A percentile compares a stretch with the other conserved stretches of the same genome.
Evolutionary conservation across 2,797 vertebrate species (phyloP).

Genomic region (Poecilia picta): DNA sequence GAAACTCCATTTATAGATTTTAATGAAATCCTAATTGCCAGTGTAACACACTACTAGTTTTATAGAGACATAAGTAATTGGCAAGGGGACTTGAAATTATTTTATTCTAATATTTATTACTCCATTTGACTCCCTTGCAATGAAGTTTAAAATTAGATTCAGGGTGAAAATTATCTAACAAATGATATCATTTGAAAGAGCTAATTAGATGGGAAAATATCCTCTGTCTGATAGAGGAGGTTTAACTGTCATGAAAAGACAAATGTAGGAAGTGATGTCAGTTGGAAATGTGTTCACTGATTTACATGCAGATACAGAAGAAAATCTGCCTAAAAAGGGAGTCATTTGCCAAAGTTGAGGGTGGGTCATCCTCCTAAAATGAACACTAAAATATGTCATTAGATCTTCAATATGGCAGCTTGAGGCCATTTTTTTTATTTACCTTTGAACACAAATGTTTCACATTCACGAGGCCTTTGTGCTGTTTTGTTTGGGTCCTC

Average conservation of each 20-base stretch:
- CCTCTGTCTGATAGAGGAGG: constrained; percentile 59
- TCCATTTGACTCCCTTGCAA: constrained; percentile 76
- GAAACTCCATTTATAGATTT: constrained; percentile 85
- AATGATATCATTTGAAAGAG: constrained; percentile 74
- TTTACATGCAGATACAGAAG: not conserved
- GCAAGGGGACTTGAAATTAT: constrained; percentile 80
- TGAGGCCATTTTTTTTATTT: not conserved
- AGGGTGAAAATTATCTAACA: constrained; percentile 75
- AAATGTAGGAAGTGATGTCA: constrained; percentile 8
- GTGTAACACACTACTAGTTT: constrained; percentile 79
- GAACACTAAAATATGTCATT: not conserved
- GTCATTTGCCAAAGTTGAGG: not conserved
- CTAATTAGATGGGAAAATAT: constrained; percentile 77
- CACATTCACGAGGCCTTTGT: not conserved
- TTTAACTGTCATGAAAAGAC: constrained; percentile 43
- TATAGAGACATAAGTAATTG: constrained; percentile 80
- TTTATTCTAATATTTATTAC: constrained; percentile 84
- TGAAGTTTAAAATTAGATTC: constrained; percentile 84
- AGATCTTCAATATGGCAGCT: not conserved
- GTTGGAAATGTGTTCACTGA: constrained; percentile 5
- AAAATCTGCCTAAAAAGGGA: not conserved
- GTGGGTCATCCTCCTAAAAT: not conserved
- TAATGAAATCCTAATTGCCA: constrained; percentile 84
- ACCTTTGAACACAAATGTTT: not conserved
- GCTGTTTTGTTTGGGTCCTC: not conserved